A percentile compares a stretch with the other conserved stretches of the same genome.
Evolutionary conservation across 2,113 vertebrate species (phyloP).

Genomic region (Cervus canadensis): DNA sequence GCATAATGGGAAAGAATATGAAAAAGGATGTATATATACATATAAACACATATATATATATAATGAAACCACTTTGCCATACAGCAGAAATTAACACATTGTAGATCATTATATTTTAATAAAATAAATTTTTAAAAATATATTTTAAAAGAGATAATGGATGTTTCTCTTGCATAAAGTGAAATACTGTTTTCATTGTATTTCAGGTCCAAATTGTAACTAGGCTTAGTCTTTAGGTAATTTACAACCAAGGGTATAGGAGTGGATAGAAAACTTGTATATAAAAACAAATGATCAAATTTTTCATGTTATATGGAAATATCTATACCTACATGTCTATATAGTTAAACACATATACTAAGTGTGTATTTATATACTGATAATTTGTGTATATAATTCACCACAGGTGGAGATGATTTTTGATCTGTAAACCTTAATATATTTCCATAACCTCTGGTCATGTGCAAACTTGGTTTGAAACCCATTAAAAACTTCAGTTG

Average conservation of each 20-base stretch:
- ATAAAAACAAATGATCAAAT: not conserved
- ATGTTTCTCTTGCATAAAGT: not conserved
- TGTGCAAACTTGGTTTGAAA: conserved; percentile 21
- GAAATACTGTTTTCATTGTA: not conserved
- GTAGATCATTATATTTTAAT: not conserved
- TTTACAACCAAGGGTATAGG: not conserved
- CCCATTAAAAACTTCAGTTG: not conserved
- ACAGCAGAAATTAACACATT: not conserved
- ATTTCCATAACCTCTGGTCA: not conserved
- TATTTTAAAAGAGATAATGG: not conserved
- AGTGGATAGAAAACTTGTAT: not conserved
- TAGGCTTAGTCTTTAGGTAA: not conserved
- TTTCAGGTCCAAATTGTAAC: not conserved
- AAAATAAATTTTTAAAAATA: not conserved
- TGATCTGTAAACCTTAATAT: not conserved
- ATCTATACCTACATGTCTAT: not conserved
- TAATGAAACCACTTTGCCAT: not conserved
- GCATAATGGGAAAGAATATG: not conserved
- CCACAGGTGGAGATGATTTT: not conserved
- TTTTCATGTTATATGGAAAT: not conserved
- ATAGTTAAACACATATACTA: not conserved
- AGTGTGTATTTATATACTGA: not conserved
- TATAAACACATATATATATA: not conserved
- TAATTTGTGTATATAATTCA: not conserved
- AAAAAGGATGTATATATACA: not conserved